phyloP scores from a whole-genome alignment of 1,140 invertebrate species.

The Magallana gigas region DNA sequence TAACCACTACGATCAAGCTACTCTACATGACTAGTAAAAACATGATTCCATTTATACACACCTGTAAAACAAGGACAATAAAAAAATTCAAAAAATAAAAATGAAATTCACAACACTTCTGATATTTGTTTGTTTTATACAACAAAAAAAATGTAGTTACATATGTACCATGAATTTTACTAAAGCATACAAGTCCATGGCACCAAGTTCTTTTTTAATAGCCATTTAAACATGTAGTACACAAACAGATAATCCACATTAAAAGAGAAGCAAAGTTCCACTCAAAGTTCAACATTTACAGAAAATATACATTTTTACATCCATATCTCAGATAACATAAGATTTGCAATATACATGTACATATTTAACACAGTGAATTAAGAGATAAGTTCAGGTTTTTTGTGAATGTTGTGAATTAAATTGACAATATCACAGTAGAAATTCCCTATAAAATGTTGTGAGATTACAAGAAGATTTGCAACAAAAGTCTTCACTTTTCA shows the following conservation, averaged over 20 bases:
- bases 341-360: too few species aligned
- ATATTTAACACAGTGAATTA: too few species aligned
- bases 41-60: constrained; percentile 25
- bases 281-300: too few species aligned
- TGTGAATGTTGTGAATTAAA: neutral
- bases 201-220: neutral
- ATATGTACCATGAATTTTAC: neutral
- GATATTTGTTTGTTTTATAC: too few species aligned
- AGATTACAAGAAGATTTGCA: neutral
- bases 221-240: neutral
- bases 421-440: neutral
- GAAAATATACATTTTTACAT: too few species aligned
- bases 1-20: neutral
- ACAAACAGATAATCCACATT: neutral
- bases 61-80: neutral
- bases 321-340: too few species aligned
- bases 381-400: neutral
- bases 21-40: constrained; percentile 29
- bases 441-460: neutral
- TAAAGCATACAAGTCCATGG: neutral
- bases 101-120: constrained; percentile 1
- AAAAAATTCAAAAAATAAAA: neutral
- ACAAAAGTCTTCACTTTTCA: neutral
- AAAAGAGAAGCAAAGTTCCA: neutral
- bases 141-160: neutral